A percentile compares a stretch with the other conserved stretches of the same genome.
phyloP scores from a whole-genome alignment of 2,888 invertebrate genomes.

The Oscheius sp. region DNA sequence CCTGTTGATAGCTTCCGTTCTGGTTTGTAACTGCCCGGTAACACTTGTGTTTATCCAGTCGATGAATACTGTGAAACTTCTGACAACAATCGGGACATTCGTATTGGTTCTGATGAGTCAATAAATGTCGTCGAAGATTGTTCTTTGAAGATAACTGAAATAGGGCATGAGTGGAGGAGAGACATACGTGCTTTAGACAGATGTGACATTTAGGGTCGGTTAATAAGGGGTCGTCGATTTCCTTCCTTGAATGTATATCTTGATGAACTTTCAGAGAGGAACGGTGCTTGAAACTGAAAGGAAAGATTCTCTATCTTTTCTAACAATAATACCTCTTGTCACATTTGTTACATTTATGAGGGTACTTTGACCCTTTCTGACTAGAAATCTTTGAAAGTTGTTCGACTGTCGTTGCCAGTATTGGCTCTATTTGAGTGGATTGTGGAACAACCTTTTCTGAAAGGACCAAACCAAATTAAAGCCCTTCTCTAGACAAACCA shows the following conservation, averaged over 20 bases:
- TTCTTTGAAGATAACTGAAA: slow-evolving; percentile 27
- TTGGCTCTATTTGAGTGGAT: neutral
- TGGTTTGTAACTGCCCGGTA: neutral
- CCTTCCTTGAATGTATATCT: slow-evolving; percentile 32
- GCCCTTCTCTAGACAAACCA: neutral
- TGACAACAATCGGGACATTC: slow-evolving; percentile 46
- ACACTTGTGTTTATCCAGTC: slow-evolving; percentile 28
- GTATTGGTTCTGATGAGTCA: slow-evolving; percentile 30
- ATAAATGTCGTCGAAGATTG: slow-evolving; percentile 26
- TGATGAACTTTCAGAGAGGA: slow-evolving; percentile 31
- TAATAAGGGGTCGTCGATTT: slow-evolving; percentile 29
- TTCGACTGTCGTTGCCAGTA: neutral
- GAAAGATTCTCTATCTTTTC: neutral
- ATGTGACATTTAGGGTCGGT: slow-evolving; percentile 33
- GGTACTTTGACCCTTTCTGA: neutral
- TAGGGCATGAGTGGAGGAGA: neutral
- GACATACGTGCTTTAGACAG: slow-evolving; percentile 31
- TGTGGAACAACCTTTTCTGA: neutral
- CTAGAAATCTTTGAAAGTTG: neutral
- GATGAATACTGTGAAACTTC: slow-evolving; percentile 37
- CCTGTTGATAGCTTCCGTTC: neutral
- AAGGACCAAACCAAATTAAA: neutral
- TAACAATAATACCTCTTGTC: slow-evolving; percentile 1
- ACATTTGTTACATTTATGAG: slow-evolving; percentile 21
- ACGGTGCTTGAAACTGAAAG: slow-evolving; percentile 28